Percentiles rank a stretch among this genome's conserved stretches.
These are phyloP conservation scores for Cepaea hortensis DNA, from an alignment of 2,888 invertebrate genomes.

Conservation along the genomic window DNA sequence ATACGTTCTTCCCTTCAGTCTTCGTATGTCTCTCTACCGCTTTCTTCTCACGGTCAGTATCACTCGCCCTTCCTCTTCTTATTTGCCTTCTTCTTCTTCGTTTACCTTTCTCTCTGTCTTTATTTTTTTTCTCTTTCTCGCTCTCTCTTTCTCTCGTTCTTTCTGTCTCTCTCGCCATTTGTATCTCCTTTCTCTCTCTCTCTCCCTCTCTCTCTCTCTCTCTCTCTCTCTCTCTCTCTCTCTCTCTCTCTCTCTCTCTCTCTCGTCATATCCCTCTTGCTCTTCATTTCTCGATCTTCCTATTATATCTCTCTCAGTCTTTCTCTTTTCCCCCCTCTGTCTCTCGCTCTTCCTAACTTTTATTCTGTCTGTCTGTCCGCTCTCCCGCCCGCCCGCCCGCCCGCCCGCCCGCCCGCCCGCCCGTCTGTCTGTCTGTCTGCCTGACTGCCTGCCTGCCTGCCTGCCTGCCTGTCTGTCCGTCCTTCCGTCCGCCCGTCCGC, in stretches of 20 bases:
- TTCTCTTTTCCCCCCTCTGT: too few species aligned
- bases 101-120: not conserved
- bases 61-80: too few species aligned
- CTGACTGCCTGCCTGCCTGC: too few species aligned
- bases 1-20: too few species aligned
- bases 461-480: too few species aligned
- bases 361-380: too few species aligned
- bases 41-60: too few species aligned
- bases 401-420: too few species aligned
- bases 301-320: not conserved
- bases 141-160: not conserved
- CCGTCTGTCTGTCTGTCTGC: too few species aligned
- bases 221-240: not conserved
- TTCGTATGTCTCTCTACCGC: too few species aligned
- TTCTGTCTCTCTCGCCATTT: not conserved
- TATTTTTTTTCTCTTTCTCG: not conserved
- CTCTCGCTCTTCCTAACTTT: not conserved
- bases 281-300: not conserved
- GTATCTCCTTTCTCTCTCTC: not conserved
- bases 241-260: not conserved
- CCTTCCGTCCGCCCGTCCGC: too few species aligned
- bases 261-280: not conserved
- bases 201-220: not conserved
- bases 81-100: not conserved
- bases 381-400: too few species aligned